These are phyloP conservation scores for Meghimatium bilineatum DNA, from an alignment of 2,888 invertebrate genomes.

Conservation along the genomic window DNA sequence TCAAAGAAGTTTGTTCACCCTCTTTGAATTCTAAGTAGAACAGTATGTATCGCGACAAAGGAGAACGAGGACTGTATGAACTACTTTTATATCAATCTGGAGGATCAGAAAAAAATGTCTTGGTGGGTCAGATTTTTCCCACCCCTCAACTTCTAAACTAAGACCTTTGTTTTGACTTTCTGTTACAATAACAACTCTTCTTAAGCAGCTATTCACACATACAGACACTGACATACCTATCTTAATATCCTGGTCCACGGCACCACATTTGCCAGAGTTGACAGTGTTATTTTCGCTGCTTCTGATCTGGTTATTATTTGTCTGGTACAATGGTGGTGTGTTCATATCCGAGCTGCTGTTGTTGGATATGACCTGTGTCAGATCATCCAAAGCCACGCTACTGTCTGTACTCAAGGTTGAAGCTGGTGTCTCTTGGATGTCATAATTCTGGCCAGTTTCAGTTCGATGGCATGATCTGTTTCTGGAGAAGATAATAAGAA, in stretches of 20 bases:
- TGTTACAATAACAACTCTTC: no score
- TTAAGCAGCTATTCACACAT: no score
- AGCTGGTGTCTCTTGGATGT: background rate
- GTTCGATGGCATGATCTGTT: background rate
- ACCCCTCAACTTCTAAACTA: no score
- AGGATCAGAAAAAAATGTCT: no score
- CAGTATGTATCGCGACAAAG: no score
- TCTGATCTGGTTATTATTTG: constrained; percentile 19
- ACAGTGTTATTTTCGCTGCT: constrained; percentile 2
- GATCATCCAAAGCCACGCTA: constrained; percentile 19
- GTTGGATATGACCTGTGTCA: constrained; percentile 40
- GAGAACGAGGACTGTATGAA: no score
- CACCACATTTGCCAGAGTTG: background rate
- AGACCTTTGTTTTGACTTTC: no score
- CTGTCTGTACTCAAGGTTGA: background rate
- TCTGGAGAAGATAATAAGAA: constrained; percentile 21
- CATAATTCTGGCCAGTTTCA: background rate
- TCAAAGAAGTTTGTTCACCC: no score
- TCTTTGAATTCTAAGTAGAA: no score
- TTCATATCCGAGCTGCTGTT: constrained; percentile 40
- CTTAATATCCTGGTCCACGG: background rate
- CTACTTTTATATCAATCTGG: no score
- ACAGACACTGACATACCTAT: constrained; percentile 17
- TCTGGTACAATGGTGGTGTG: constrained; percentile 36
- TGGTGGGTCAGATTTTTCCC: no score